Evolutionary conservation across 2,113 vertebrate genomes (phyloP).

Genomic region (Neodon shergylaensis): DNA sequence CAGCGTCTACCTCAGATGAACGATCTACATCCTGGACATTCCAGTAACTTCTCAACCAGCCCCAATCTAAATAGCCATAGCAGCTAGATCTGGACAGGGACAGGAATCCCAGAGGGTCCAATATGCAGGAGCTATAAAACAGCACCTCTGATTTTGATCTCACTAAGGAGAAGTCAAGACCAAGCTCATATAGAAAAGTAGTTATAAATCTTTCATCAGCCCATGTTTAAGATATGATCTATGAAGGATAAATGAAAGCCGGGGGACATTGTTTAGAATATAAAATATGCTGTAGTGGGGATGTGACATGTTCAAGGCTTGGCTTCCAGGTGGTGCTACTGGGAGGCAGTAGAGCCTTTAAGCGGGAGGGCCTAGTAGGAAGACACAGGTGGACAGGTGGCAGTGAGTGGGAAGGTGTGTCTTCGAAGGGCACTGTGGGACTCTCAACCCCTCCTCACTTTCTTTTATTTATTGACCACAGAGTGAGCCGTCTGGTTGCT

Average conservation of each 20-base stretch:
- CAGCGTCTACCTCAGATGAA: background rate
- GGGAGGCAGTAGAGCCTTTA: background rate
- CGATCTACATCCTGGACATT: background rate
- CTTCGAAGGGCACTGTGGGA: background rate
- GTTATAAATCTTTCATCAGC: background rate
- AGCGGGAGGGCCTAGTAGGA: background rate
- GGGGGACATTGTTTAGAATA: background rate
- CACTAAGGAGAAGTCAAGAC: background rate
- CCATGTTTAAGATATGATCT: background rate
- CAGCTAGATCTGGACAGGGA: background rate
- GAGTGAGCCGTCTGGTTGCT: background rate
- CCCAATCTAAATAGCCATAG: background rate
- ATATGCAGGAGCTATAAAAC: background rate
- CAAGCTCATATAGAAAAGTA: background rate
- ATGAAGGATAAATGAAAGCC: background rate
- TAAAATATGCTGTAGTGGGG: background rate
- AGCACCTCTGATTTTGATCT: background rate
- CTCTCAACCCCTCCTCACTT: background rate
- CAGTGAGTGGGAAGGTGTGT: fast-evolving
- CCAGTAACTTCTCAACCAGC: conserved; percentile 17
- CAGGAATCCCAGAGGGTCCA: background rate
- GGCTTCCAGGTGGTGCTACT: background rate
- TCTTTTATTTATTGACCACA: background rate
- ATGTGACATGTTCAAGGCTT: background rate
- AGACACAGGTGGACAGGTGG: background rate